Evolutionary conservation across 1,140 invertebrate species (phyloP), one percentile per base, ranked within the genome.

Genomic region (Eueides isabella): DNA sequence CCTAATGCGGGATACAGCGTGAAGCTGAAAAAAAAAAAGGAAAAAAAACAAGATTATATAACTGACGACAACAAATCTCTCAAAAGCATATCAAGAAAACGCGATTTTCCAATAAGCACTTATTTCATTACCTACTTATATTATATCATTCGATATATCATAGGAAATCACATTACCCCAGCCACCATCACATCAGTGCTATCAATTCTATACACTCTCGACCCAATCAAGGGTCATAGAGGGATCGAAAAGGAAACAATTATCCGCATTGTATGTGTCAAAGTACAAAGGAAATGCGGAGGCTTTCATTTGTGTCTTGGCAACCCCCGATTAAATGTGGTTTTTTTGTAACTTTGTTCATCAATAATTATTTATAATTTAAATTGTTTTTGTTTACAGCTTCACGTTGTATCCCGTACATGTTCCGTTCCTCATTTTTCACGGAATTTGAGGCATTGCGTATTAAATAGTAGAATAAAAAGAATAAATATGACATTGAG

Each of bases 211-310:
- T 38, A 61, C 48, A 69, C 16, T 33, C 44, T 69, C 67, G 44
- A 61, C 26, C 16, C 48, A 69, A 69, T 69, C 48, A 69, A 33
- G 35, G 67, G 44, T 55, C 44, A 30, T 48, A 68, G 61, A 41
- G 30, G 44, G 28, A 31, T 30, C 33, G 48, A 69, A 61, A 69
- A 69, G 67, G 23, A 69, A 69, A 23, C 67, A 69, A 69, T 69
- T 69, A 69, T 29, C 48, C 30, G 26, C 66, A 16, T 67, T 61
- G 26, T 26, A 28, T 44, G 41, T 61, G 48, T 26, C 67, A 69
- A 69, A 31, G 67, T 41, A n/a, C 44, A 44, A 67, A n/a, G 11
- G 41, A 29, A 35, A 31, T 61, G 28, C 48, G 30, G 30, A 26
- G 44, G 19, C 28, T 55, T 67, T 67, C 48, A 61, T 35, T 61